Percentiles rank a stretch among this genome's conserved stretches.
Conservation (phyloP, 2,113 vertebrate species). For the Hydrochoerus hydrochaeris region DNA sequence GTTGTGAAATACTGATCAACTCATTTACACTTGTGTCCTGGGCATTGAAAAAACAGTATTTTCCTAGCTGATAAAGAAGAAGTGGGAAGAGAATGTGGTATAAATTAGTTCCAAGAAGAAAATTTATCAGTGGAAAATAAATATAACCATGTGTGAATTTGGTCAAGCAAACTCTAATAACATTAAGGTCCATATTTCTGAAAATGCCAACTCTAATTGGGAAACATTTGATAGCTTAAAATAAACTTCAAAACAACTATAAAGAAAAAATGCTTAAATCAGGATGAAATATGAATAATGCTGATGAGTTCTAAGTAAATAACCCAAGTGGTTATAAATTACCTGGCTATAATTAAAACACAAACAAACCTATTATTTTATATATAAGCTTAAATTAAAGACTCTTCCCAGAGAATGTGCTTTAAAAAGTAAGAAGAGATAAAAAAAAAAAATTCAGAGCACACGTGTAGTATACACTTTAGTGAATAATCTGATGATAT, state of each 20-base stretch:
- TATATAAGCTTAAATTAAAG: background rate
- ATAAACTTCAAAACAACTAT: background rate
- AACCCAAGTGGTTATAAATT: slow-evolving; percentile 49
- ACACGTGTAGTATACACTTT: background rate
- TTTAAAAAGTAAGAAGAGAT: background rate
- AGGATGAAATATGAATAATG: background rate
- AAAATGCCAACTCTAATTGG: background rate
- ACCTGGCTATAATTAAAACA: slow-evolving; percentile 34
- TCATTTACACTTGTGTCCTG: background rate
- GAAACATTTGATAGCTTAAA: background rate
- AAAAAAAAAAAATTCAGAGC: background rate
- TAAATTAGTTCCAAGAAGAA: background rate
- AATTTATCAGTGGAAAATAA: background rate
- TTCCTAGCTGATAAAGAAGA: background rate
- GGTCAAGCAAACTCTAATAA: slow-evolving; percentile 13
- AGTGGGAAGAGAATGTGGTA: background rate
- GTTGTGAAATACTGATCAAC: background rate
- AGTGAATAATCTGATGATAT: background rate
- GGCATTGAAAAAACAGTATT: background rate
- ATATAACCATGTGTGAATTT: background rate
- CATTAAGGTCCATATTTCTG: background rate
- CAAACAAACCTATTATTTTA: background rate
- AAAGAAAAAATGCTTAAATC: slow-evolving; percentile 18
- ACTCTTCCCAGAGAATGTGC: background rate
- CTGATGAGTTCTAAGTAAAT: slow-evolving; percentile 9